phyloP scores from a whole-genome alignment of 2,888 invertebrate species.

The Apotomis capreana region DNA sequence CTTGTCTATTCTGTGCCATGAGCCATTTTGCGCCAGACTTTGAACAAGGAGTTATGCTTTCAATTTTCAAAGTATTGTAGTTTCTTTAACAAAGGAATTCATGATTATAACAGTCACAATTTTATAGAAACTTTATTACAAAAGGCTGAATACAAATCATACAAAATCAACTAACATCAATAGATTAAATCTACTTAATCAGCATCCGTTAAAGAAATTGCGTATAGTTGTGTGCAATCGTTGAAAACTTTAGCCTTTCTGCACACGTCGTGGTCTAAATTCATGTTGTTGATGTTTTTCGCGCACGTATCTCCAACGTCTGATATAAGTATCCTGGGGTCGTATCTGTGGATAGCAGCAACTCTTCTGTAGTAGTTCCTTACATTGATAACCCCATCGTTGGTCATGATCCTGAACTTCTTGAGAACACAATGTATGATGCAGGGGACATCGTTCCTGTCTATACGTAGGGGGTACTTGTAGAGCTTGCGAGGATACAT shows the following conservation, averaged over 20 bases:
- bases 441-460: slow-evolving; percentile 75
- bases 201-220: slow-evolving; percentile 66
- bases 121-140: slow-evolving; percentile 16
- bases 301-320: slow-evolving; percentile 78
- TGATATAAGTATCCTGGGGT: slow-evolving; percentile 75
- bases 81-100: neutral
- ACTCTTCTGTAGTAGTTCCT: slow-evolving; percentile 75
- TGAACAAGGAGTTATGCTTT: neutral
- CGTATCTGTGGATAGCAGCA: slow-evolving; percentile 74
- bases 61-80: neutral
- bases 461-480: slow-evolving; percentile 71
- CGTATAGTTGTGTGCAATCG: slow-evolving; percentile 77
- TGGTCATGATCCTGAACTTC: slow-evolving; percentile 78
- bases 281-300: slow-evolving; percentile 75
- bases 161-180: neutral
- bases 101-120: neutral
- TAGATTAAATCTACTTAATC: slow-evolving; percentile 47
- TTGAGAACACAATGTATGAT: slow-evolving; percentile 77
- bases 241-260: slow-evolving; percentile 79
- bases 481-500: slow-evolving; percentile 77
- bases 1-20: neutral
- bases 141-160: slow-evolving; percentile 9
- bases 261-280: slow-evolving; percentile 75
- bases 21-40: neutral
- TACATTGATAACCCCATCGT: slow-evolving; percentile 73